Conservation (phyloP, 2,888 invertebrate genomes). For the Branchellion lobata region DNA sequence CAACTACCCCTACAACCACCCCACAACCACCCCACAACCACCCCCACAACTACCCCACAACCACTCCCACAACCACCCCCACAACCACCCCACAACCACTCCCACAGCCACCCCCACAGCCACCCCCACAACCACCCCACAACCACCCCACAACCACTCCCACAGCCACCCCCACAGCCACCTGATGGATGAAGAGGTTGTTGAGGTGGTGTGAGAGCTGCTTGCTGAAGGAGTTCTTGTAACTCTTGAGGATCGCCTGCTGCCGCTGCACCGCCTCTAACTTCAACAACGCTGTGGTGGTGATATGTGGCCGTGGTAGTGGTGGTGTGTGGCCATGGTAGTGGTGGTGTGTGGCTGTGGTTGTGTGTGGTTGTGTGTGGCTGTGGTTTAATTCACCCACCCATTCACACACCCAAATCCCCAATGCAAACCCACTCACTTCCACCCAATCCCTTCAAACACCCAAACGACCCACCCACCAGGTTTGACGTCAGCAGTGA, state of each 20-base stretch:
- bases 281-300: slow-evolving; percentile 58
- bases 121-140: neutral
- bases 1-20: too few relatives aligned
- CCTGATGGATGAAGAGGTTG: slow-evolving; percentile 90
- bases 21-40: neutral
- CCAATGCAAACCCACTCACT: neutral
- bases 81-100: neutral
- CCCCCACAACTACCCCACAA: neutral
- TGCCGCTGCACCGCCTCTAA: slow-evolving; percentile 80
- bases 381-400: too few relatives aligned
- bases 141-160: neutral
- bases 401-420: neutral
- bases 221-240: slow-evolving; percentile 77
- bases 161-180: slow-evolving; percentile 54
- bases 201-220: slow-evolving; percentile 85
- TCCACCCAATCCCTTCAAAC: neutral
- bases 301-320: neutral
- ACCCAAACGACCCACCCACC: slow-evolving; percentile 52
- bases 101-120: neutral
- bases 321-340: too few relatives aligned
- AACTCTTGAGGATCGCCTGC: slow-evolving; percentile 74
- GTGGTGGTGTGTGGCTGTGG: too few relatives aligned
- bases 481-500: slow-evolving; percentile 66
- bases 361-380: too few relatives aligned
- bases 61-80: neutral